Conservation (phyloP, 2,797 vertebrate genomes). For the Scolopax rusticola region DNA sequence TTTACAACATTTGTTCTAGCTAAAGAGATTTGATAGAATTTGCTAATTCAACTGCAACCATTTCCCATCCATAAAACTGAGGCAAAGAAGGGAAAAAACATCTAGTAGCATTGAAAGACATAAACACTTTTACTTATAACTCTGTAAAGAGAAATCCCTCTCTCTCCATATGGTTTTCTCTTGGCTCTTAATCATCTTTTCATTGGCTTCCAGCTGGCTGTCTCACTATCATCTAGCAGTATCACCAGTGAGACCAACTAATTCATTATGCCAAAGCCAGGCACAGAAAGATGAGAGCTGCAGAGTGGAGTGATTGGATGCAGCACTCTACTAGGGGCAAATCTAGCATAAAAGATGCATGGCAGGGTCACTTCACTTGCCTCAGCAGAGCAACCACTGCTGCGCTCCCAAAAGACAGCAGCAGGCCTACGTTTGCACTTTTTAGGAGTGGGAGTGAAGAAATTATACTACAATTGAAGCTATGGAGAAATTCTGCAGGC, state of each 20-base stretch:
- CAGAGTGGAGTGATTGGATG: background rate
- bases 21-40: slow-evolving; percentile 43
- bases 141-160: slow-evolving; percentile 62
- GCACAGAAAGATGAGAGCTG: slow-evolving; percentile 9
- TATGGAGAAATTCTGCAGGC: slow-evolving; percentile 29
- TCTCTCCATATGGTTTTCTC: slow-evolving; percentile 69
- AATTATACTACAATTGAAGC: slow-evolving; percentile 14
- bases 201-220: slow-evolving; percentile 67
- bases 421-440: background rate
- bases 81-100: slow-evolving; percentile 6
- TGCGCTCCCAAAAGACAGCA: background rate
- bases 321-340: background rate
- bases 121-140: slow-evolving; percentile 68
- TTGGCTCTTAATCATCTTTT: slow-evolving; percentile 70
- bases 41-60: slow-evolving; percentile 51
- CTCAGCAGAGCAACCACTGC: background rate
- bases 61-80: slow-evolving; percentile 46
- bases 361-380: background rate
- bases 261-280: slow-evolving; percentile 53
- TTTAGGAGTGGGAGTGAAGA: background rate
- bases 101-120: slow-evolving; percentile 51
- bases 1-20: slow-evolving; percentile 63
- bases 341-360: background rate
- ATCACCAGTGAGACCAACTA: slow-evolving; percentile 52
- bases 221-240: slow-evolving; percentile 61